These are phyloP conservation scores for Gordius sp. DNA, from an alignment of 2,888 invertebrate genomes.

Conservation along the genomic window DNA sequence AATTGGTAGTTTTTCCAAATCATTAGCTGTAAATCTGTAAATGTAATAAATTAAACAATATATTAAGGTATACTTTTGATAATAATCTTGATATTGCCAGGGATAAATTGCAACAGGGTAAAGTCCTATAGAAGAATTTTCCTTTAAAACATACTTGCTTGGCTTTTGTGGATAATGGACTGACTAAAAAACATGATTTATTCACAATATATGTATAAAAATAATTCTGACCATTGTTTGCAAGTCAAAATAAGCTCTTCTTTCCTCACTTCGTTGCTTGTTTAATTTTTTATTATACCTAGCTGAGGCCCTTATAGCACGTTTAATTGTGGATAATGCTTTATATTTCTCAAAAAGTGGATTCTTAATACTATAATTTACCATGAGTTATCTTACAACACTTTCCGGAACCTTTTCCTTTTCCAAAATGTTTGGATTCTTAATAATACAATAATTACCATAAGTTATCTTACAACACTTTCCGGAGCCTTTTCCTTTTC, in stretches of 20 bases:
- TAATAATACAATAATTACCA: too few species aligned
- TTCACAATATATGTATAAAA: slow-evolving; percentile 19
- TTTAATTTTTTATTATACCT: slow-evolving; percentile 68
- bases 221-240: slow-evolving; percentile 42
- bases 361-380: not conserved
- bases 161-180: slow-evolving; percentile 42
- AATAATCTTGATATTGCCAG: slow-evolving; percentile 76
- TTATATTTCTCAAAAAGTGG: slow-evolving; percentile 1
- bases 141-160: slow-evolving; percentile 22
- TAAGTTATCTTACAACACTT: too few species aligned
- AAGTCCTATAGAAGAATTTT: slow-evolving; percentile 32
- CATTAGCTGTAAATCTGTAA: not conserved
- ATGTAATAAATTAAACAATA: too few species aligned
- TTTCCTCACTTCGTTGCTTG: slow-evolving; percentile 42
- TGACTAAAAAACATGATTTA: slow-evolving; percentile 31
- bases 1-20: not conserved
- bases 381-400: too few species aligned
- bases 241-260: slow-evolving; percentile 60
- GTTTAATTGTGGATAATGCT: too few species aligned
- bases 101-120: slow-evolving; percentile 80
- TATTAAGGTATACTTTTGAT: too few species aligned
- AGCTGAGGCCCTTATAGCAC: too few species aligned
- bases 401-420: too few species aligned
- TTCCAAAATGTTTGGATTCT: too few species aligned
- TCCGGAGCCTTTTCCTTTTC: too few species aligned